A percentile compares a stretch with the other conserved stretches of the same genome.
These are phyloP conservation scores for Ailurus styani DNA, from an alignment of 2,113 vertebrate species.

Conservation along the genomic window DNA sequence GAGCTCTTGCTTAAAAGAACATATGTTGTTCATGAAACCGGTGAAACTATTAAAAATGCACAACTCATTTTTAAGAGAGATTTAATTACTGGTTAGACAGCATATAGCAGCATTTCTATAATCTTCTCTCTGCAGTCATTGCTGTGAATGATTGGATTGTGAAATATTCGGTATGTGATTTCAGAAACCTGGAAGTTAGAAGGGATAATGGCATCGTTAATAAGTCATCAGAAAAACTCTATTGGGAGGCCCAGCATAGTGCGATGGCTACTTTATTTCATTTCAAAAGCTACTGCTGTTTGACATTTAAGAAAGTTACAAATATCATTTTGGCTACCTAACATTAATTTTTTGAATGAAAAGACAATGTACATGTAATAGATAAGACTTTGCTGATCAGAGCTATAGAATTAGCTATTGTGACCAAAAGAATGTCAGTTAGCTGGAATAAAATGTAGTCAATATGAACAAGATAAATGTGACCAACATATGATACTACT, in stretches of 20 bases:
- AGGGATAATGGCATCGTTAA: background rate
- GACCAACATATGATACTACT: background rate
- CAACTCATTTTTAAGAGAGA: slow-evolving; percentile 56
- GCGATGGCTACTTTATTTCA: background rate
- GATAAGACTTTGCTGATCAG: background rate
- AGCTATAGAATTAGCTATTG: background rate
- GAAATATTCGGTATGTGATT: background rate
- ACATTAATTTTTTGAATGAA: background rate
- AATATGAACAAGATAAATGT: background rate
- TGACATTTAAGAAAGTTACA: background rate
- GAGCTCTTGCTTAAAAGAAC: slow-evolving; percentile 41
- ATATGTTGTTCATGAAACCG: slow-evolving; percentile 43
- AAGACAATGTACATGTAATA: background rate
- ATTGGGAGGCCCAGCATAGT: background rate
- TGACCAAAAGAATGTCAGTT: background rate
- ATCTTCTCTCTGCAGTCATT: background rate
- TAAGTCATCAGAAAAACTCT: background rate
- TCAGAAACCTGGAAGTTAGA: slow-evolving; percentile 12
- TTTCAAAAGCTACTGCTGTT: background rate
- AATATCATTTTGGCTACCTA: background rate
- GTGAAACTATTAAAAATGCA: slow-evolving; percentile 56
- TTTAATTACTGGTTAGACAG: slow-evolving; percentile 61
- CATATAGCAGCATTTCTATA: background rate
- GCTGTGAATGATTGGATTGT: background rate
- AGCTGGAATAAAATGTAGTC: background rate